Base-by-base conservation (phyloP, 2,113 vertebrate genomes). In the Pachyramphus minor region DNA sequence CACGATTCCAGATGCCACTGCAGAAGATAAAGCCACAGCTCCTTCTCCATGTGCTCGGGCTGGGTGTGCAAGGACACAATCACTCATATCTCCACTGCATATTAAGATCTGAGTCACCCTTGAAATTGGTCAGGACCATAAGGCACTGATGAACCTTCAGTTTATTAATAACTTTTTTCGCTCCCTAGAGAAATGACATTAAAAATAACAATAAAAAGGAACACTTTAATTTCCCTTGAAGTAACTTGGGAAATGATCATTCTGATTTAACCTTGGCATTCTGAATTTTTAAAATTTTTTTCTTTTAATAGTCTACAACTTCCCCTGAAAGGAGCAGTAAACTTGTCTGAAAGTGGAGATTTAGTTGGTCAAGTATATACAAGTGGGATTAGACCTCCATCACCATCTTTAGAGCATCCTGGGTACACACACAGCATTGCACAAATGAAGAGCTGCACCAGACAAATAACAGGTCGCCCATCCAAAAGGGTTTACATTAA, bases 401-500 rank as follows among this genome's bases (percentile, higher is more conserved):
- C 27, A 16, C 59, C 59, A 16, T 67, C 90, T 93, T 83, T 60
- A 92, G 67, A 89, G 85, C 85, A 86, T 33, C 18, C 74, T 47
- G 85, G 64, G 30, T 49, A 15, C 6, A 24, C 2, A 18, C 72
- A 66, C 33, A 88, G 71, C 20, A 53, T 24, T 22, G 44, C 64
- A 81, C 64, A 93, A 90, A 81, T 7, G 37, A 71, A 84, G 78
- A 93, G 58, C 68, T 45, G 31, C 2, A 19, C 62, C 86, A 94
- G 93, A 84, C 86, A 93, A 93, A 93, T 95, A 95, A 92, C 83
- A 94, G 88, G 86, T 95, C 2, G 0, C 27, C 80, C 89, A 81
- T 80, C 60, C 83, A 87, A 97, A 95, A 93, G 93, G 77, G 88
- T 35, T 97, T 95, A 94, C 30, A 18, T 95, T 97, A 97, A 96